Evolutionary conservation across 2,113 vertebrate species (phyloP).

Genomic region (Spilogale gracilis): DNA sequence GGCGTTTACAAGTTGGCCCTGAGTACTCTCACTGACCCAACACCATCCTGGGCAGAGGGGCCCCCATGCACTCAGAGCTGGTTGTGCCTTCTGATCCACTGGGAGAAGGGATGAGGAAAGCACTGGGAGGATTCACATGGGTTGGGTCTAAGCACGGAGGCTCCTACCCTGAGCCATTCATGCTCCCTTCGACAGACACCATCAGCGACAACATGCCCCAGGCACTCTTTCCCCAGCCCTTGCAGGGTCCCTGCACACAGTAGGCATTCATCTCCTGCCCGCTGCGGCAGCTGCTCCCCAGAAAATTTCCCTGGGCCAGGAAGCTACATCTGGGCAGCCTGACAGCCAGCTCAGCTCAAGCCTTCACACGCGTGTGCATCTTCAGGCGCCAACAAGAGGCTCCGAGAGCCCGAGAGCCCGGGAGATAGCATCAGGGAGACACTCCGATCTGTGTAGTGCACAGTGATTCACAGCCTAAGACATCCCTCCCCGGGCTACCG

Average conservation of each 20-base stretch:
- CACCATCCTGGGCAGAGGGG: not conserved
- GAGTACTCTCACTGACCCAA: not conserved
- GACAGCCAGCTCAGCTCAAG: not conserved
- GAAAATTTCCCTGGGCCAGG: not conserved
- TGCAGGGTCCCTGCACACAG: not conserved
- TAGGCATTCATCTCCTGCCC: not conserved
- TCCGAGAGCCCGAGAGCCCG: not conserved
- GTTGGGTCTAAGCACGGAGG: not conserved
- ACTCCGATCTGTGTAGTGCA: constrained; percentile 78
- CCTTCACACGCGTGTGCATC: not conserved
- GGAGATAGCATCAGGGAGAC: constrained; percentile 79
- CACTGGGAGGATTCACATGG: fast-evolving
- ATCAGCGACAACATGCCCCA: not conserved
- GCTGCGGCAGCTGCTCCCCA: not conserved
- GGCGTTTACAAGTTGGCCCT: not conserved
- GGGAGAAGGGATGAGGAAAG: too few relatives aligned
- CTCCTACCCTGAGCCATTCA: not conserved
- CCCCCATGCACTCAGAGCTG: not conserved
- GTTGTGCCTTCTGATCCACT: not conserved
- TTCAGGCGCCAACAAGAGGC: not conserved
- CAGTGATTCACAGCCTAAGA: constrained; percentile 84
- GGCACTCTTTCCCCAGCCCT: too few relatives aligned
- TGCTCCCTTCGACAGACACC: not conserved
- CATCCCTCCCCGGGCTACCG: constrained; percentile 80
- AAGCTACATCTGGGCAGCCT: not conserved